Evolutionary conservation across 2,113 vertebrate species (phyloP), one percentile per base, ranked within the genome.

Genomic region (Dolichallabes microphthalmus): DNA sequence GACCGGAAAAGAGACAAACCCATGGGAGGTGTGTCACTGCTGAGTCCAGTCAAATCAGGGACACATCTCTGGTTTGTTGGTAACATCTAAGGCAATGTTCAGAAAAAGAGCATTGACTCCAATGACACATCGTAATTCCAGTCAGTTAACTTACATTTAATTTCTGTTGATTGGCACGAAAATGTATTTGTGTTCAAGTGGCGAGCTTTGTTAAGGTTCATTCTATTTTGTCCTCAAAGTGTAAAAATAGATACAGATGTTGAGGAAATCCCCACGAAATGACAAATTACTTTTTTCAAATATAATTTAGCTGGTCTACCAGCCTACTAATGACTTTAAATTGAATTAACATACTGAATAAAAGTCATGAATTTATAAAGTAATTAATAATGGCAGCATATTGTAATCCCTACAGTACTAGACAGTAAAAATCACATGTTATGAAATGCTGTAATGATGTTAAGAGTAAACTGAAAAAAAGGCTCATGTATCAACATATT

Each of bases 11-110:
- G 83, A 90, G 90, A 90, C 92, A 89, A 91, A 89, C 91, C 90
- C 91, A 92, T 87, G 93, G 93, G 93, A 94, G 94, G 89, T 84
- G 25, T 91, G 90, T 88, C 88, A 88, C 73, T 60, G 75, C 80
- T 6, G 84, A 88, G 80, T 87, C 82, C 84, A 53, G 90, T 91
- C 90, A 92, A 82, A 85, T 91, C 90, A 83, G 75, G 87, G 87
- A 83, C 85, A 80, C 85, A 88, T 87, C 63, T 82, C 64, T 45
- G 89, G 81, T 82, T 64, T 57, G 85, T 53, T 87, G 75, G 58
- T 55, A 90, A 91, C 91, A 91, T 92, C 90, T 86, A 92, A 90
- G 88, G 90, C 88, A 85, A 91, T 89, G 50, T 90, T 87, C 50
- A 73, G 22, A 27, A 64, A 55, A 35, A 50, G 63, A 85, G 69